Conservation (phyloP, 2,797 vertebrate species). For the Crax fasciolata region DNA sequence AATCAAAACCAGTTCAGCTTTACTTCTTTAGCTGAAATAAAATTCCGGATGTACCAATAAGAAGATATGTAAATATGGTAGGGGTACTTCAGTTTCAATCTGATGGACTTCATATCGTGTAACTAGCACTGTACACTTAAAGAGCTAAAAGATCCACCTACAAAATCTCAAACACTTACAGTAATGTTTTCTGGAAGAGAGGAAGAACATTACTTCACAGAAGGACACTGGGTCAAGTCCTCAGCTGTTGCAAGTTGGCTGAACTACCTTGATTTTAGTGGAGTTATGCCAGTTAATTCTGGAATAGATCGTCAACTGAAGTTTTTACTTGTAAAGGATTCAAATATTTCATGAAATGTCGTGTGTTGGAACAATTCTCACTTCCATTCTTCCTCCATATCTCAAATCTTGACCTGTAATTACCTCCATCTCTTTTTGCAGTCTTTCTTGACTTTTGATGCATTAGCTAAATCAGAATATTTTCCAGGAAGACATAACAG, state of each 20-base stretch:
- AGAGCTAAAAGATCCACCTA: neutral
- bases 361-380: neutral
- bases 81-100: neutral
- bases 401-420: neutral
- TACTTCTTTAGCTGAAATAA: neutral
- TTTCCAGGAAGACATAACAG: slow-evolving; percentile 21
- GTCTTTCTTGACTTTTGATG: neutral
- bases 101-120: neutral
- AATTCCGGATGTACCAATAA: neutral
- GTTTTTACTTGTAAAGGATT: neutral
- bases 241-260: neutral
- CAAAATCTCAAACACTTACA: neutral
- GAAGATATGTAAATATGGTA: neutral
- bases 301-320: neutral
- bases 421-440: neutral
- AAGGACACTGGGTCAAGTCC: neutral
- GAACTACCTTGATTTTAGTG: neutral
- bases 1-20: neutral
- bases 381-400: neutral
- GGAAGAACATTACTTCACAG: neutral
- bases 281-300: neutral
- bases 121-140: neutral
- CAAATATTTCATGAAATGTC: neutral
- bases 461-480: slow-evolving; percentile 21
- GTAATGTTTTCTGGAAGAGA: neutral